These are phyloP conservation scores for Heterochromis multidens DNA, from an alignment of 2,113 vertebrate species.

Conservation along the genomic window DNA sequence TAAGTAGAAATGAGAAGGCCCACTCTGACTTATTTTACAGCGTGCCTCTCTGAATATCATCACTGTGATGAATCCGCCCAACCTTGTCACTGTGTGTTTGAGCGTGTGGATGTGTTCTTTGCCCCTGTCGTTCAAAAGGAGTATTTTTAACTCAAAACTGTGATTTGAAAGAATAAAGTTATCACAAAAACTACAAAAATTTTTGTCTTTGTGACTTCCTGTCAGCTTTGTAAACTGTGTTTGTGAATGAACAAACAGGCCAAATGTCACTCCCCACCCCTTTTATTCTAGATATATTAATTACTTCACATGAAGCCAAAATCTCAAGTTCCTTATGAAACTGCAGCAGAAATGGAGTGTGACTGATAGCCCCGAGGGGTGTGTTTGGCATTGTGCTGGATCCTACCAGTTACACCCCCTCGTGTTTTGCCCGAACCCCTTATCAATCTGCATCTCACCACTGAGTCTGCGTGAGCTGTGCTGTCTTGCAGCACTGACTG, in stretches of 20 bases:
- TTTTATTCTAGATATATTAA: neutral
- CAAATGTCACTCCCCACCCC: neutral
- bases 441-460: conserved; percentile 33
- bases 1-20: neutral
- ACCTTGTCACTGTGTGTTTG: neutral
- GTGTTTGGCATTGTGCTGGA: conserved; percentile 9
- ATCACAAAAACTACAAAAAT: neutral
- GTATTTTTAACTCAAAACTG: conserved; percentile 40
- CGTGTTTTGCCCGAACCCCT: neutral
- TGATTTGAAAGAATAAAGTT: conserved; percentile 50
- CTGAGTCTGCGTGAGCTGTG: neutral
- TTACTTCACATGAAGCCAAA: neutral
- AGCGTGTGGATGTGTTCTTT: neutral
- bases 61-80: conserved; percentile 19
- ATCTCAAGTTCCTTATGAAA: neutral
- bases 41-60: conserved; percentile 16
- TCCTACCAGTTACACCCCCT: conserved; percentile 36
- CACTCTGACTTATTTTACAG: conserved; percentile 14
- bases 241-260: neutral
- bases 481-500: conserved; percentile 23
- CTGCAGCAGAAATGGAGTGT: conserved; percentile 14
- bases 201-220: neutral
- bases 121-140: neutral
- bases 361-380: neutral
- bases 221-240: neutral